Conservation (phyloP, 1,140 invertebrate genomes). For the Drosophila nigromelanica region DNA sequence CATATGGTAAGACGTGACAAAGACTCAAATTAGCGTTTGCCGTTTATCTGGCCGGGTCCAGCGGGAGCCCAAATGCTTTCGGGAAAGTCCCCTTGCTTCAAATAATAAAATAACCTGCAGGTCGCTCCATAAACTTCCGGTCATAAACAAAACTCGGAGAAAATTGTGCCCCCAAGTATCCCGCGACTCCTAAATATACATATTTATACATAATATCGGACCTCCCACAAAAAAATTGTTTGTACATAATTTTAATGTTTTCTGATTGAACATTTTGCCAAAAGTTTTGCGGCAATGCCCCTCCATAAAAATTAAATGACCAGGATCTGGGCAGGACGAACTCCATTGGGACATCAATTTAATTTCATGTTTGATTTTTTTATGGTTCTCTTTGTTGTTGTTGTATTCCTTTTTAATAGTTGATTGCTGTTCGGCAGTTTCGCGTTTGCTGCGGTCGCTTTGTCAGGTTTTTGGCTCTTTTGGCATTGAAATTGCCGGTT, state of each 20-base stretch:
- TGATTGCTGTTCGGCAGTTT: slow-evolving; percentile 58
- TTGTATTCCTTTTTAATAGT: slow-evolving; percentile 60
- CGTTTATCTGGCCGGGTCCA: slow-evolving; percentile 67
- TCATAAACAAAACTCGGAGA: slow-evolving; percentile 56
- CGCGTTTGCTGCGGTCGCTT: slow-evolving; percentile 45
- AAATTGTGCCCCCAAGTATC: slow-evolving; percentile 5
- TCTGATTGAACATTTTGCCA: slow-evolving; percentile 63
- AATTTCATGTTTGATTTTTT: slow-evolving; percentile 81
- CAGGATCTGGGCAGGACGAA: slow-evolving; percentile 3
- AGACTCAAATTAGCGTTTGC: slow-evolving; percentile 82
- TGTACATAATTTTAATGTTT: slow-evolving; percentile 77
- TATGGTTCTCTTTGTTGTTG: slow-evolving; percentile 33
- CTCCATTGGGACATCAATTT: slow-evolving; percentile 68
- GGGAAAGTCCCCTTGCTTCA: slow-evolving; percentile 9
- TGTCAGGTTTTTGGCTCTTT: slow-evolving; percentile 20
- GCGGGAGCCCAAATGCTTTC: slow-evolving; percentile 5
- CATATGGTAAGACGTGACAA: slow-evolving; percentile 83
- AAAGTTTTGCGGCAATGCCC: slow-evolving; percentile 31
- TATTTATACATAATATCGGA: slow-evolving; percentile 51
- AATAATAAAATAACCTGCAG: slow-evolving; percentile 36
- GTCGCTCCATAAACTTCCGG: slow-evolving; percentile 69
- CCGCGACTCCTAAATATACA: slow-evolving; percentile 62
- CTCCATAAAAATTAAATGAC: slow-evolving; percentile 34
- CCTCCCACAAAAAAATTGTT: slow-evolving; percentile 41
- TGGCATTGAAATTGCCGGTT: slow-evolving; percentile 47